Evolutionary conservation across 2,888 invertebrate genomes (phyloP), one percentile per base, ranked within the genome.

Genomic region (Lasioglossum villosulum): DNA sequence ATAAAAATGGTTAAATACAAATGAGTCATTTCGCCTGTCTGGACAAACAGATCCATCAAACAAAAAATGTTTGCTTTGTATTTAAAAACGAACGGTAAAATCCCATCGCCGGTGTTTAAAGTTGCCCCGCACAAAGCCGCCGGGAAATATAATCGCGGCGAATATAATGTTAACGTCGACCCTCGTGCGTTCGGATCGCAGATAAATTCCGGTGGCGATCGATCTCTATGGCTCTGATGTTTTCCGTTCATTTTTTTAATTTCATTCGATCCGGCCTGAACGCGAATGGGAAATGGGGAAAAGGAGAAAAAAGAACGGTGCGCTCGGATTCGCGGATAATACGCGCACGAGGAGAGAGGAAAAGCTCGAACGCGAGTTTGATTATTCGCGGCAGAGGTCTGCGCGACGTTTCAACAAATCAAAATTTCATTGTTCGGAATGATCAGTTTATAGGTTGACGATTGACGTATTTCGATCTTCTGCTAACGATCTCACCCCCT

Each of bases 351-450:
- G 30, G 42, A 34, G 8, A 48, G 63, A 14, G 23, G 14, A 59
- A 78, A 34, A 72, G 71, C 75, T 34, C 16, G 16, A 42, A 23
- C 30, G 45, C 10, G 45, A 71, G 30, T 68, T 78, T 45, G 71
- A 78, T 84, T 72, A 78, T 75, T 84, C 71, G 23, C 56, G 27
- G 4, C 63, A 71, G 27, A 71, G 66, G 42, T 75, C 23, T 37
- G 59, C 42, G 63, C 34, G 75, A 80, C 75, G 19, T 70, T 48
- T 52, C 59, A 27, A 75, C 84, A 75, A 75, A 79, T 84, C 42
- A 59, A 72, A 84, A 73, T 84, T 78, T 84, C 52, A 75, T 84
- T 73, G 75, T 72, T 66, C 72, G 66, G 23, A 79, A 75, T 59
- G 78, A 88, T 80, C 27, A 63, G 59, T 66, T 83, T 80, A 83